Conservation (phyloP, 2,888 invertebrate species). For the Drosophila mimetica region DNA sequence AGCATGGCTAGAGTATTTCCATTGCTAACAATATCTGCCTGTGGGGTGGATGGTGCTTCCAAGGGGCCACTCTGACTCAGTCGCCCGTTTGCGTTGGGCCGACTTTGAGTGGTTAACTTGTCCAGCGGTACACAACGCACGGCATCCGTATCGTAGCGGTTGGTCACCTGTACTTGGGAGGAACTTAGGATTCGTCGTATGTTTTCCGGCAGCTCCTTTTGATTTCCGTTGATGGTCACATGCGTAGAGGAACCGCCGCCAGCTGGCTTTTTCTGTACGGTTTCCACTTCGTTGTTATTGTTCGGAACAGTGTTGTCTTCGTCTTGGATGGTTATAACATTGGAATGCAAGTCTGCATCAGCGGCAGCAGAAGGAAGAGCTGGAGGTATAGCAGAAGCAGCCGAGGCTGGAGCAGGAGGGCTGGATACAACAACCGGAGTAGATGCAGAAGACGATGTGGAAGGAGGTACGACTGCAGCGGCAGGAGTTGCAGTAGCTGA, state of each 20-base stretch:
- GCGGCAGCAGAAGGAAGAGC: not conserved
- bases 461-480: not conserved
- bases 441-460: not conserved
- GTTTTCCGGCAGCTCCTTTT: constrained; percentile 34
- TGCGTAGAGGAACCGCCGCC: not conserved
- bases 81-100: constrained; percentile 4
- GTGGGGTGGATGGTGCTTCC: constrained; percentile 3
- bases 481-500: too few relatives aligned
- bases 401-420: not conserved
- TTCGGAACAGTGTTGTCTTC: constrained; percentile 1
- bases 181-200: constrained; percentile 37
- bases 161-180: constrained; percentile 26
- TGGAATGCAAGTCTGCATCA: constrained; percentile 1
- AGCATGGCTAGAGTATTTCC: constrained; percentile 18
- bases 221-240: constrained; percentile 17
- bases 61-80: not conserved
- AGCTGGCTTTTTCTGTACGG: not conserved
- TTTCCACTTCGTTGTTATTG: constrained; percentile 7
- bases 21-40: constrained; percentile 19
- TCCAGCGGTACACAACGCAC: constrained; percentile 58
- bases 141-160: constrained; percentile 38
- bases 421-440: not conserved
- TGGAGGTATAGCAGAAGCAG: not conserved
- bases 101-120: constrained; percentile 39
- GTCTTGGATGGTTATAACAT: constrained; percentile 10